Evolutionary conservation across 2,113 vertebrate genomes (phyloP), one percentile per base, ranked within the genome.

Genomic region (Oryzias javanicus): DNA sequence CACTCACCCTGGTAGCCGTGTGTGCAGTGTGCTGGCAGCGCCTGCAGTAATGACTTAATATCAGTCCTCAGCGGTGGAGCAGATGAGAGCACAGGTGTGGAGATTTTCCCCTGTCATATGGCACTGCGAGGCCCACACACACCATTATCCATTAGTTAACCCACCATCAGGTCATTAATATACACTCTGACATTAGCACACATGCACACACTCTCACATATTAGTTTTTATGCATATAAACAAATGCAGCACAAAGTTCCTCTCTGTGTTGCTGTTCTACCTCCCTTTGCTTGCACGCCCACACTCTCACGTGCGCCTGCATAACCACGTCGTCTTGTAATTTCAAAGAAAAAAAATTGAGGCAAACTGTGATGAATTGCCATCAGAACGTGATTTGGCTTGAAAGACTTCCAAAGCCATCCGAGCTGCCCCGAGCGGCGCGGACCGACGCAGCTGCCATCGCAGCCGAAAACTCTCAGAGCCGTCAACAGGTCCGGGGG

Each of bases 51-150:
- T 85, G 86, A 89, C 82, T 89, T 85, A 75, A 86, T 82, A 85
- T 85, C 61, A 81, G 70, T 78, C 61, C 72, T 85, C 80, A 72
- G 84, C 61, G 35, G 82, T 49, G 42, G 60, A 78, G 70, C 83
- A 82, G 82, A 86, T 87, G 86, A 88, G 80, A 85, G 80, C 80
- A 73, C 85, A 85, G 88, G 87, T 91, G 84, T 86, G 65, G 64
- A 78, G 67, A 81, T 64, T 73, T 78, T 78, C 69, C 71, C 76
- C 46, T 58, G 64, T 80, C 80, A 81, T 79, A 76, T 63, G 63
- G 73, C 68, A 75, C 75, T 68, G 71, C 55, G 42, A 65, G 72
- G 72, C 62, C 78, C 63, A 78, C 67, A 70, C 70, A 60, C 49
- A 49, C 62, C 59, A 70, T 66, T 81, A 72, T 74, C 44, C 35